Evolutionary conservation across 2,797 vertebrate genomes (phyloP).

Genomic region (Chromis chromis): DNA sequence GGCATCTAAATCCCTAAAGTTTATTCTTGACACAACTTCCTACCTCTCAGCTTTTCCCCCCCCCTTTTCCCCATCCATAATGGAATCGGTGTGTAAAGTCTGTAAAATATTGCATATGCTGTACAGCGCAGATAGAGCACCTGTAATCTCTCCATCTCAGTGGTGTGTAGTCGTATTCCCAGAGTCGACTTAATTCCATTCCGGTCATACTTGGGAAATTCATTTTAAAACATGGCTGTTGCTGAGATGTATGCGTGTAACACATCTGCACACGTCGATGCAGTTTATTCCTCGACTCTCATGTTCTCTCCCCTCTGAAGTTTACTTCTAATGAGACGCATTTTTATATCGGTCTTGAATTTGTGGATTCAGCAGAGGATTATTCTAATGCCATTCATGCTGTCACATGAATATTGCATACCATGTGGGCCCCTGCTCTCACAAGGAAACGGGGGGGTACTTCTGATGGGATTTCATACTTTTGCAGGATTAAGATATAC

Average conservation of each 20-base stretch:
- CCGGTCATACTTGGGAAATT: slow-evolving; percentile 12
- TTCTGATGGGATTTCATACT: slow-evolving; percentile 61
- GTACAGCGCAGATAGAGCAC: slow-evolving; percentile 32
- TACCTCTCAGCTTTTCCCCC: slow-evolving; percentile 34
- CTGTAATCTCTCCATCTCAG: slow-evolving; percentile 35
- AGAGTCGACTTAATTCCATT: background rate
- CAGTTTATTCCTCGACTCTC: slow-evolving; percentile 20
- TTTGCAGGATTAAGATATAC: slow-evolving; percentile 47
- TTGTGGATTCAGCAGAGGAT: slow-evolving; percentile 72
- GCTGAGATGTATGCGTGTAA: slow-evolving; percentile 18
- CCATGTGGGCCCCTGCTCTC: slow-evolving; percentile 25
- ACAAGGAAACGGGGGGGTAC: slow-evolving; percentile 31
- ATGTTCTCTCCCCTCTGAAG: slow-evolving; percentile 18
- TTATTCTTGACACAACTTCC: slow-evolving; percentile 49
- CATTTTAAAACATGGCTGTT: slow-evolving; percentile 17
- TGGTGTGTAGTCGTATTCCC: background rate
- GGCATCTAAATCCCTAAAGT: slow-evolving; percentile 58
- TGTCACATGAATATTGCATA: slow-evolving; percentile 66
- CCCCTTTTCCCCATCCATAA: background rate
- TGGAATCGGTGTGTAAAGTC: slow-evolving; percentile 32
- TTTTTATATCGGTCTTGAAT: slow-evolving; percentile 45
- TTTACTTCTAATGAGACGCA: slow-evolving; percentile 41
- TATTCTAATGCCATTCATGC: slow-evolving; percentile 69
- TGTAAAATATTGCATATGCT: slow-evolving; percentile 40
- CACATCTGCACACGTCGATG: slow-evolving; percentile 4